Evolutionary conservation across 2,113 vertebrate genomes (phyloP), one percentile per base, ranked within the genome.

Genomic region (Burhinus oedicnemus): DNA sequence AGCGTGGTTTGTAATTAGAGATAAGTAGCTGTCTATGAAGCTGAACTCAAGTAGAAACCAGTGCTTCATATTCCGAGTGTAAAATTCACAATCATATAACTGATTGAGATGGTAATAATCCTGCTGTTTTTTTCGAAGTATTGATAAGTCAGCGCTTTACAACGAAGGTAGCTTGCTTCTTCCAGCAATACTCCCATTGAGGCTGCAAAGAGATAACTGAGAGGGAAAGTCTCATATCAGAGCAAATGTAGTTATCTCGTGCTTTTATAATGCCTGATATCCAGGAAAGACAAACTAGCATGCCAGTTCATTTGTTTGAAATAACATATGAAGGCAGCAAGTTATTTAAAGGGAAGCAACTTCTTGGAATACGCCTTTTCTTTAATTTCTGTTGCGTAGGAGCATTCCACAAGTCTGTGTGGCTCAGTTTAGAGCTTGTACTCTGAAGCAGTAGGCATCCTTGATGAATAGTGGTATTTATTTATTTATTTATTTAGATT

Each of bases 1-100:
- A 76, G 7, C 68, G 64, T 79, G 61, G 23, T 87, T 84, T 93
- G 52, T 91, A 91, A 76, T 68, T 87, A 65, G 49, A 95, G 66
- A 57, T 62, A 76, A 87, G 54, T 85, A 76, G 44, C 32, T 95
- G 69, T 85, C 60, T 64, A 2, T 71, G 80, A 95, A 92, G 60
- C 70, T 52, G 66, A 76, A 72, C 66, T 94, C 29, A 32, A 89
- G 36, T 30, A 61, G 45, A 72, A 92, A 61, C 29, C 36, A 45
- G 22, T 65, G 9, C 52, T 87, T 87, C 61, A 60, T 93, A 89
- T 79, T 89, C n/a, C 18, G 38, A 36, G 27, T 81, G 36, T 78
- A 57, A 87, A 87, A 82, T 87, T 89, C 57, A 55, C 38, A 82
- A 38, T 86, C 54, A 60, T 71, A 19, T 62, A 57, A 78, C 52